These are phyloP conservation scores for Motacilla tschutschensis DNA, from an alignment of 2,113 vertebrate genomes.

Conservation along the genomic window DNA sequence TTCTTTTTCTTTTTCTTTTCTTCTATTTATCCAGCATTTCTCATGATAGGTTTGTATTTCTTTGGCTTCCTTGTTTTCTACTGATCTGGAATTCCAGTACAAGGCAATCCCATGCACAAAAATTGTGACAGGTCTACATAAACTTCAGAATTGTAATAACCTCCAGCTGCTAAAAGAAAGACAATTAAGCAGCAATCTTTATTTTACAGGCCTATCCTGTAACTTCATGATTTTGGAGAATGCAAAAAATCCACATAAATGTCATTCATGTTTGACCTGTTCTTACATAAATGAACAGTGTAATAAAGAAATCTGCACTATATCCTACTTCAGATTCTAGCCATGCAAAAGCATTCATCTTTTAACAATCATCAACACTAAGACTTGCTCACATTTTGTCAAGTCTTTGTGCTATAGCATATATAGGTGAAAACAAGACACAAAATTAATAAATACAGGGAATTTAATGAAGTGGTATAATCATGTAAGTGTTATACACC, in stretches of 20 bases:
- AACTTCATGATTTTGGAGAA: neutral
- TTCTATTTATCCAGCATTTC: neutral
- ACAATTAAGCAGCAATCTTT: neutral
- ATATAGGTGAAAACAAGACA: neutral
- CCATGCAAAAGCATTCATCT: neutral
- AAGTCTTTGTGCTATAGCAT: neutral
- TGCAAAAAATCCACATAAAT: slow-evolving; percentile 8
- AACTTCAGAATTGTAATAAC: neutral
- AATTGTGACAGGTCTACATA: neutral
- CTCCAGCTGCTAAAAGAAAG: neutral
- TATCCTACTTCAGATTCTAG: neutral
- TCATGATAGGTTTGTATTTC: neutral
- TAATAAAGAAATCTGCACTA: neutral
- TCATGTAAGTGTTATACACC: neutral
- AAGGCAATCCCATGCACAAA: neutral
- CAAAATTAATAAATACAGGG: neutral
- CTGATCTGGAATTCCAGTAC: neutral
- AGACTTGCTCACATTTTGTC: neutral
- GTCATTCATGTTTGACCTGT: neutral
- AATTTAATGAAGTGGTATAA: neutral
- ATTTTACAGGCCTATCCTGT: neutral
- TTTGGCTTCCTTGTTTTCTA: neutral
- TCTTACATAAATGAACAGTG: neutral
- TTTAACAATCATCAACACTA: neutral
- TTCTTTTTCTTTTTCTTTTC: too few relatives aligned